Percentiles rank a stretch among this genome's conserved stretches.
These are phyloP conservation scores for Corythoichthys intestinalis DNA, from an alignment of 2,113 vertebrate genomes.

Conservation along the genomic window DNA sequence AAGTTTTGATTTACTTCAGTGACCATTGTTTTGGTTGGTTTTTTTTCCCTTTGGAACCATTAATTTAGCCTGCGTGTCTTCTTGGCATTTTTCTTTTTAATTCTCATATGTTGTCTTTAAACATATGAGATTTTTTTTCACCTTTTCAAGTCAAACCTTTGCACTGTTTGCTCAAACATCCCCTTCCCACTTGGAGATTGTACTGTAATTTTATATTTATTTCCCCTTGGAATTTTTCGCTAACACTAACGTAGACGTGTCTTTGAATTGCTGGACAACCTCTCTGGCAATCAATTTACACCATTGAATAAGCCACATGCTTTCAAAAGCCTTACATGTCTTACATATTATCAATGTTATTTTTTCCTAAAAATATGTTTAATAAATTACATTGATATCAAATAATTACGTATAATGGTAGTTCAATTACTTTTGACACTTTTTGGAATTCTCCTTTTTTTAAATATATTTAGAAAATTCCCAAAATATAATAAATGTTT, in stretches of 20 bases:
- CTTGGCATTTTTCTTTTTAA: background rate
- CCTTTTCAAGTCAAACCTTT: slow-evolving; percentile 15
- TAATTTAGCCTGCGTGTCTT: no score
- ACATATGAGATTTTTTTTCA: background rate
- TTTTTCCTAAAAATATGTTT: no score
- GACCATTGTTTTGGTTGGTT: no score
- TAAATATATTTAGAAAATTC: no score
- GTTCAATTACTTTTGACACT: background rate
- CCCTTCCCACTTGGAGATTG: slow-evolving; percentile 10
- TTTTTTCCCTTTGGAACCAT: no score
- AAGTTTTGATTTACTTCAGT: no score
- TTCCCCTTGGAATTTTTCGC: slow-evolving; percentile 20
- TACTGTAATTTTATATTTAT: slow-evolving; percentile 37
- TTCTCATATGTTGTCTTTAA: background rate
- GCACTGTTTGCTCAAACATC: background rate
- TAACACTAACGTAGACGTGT: slow-evolving; percentile 7
- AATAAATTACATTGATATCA: no score
- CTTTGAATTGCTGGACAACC: no score
- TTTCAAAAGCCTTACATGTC: background rate
- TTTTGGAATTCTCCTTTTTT: background rate
- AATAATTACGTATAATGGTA: no score
- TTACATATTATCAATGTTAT: no score
- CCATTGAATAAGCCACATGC: slow-evolving; percentile 9
- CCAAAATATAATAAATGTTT: background rate
- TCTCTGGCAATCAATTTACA: slow-evolving; percentile 4